Base-by-base conservation (phyloP, 2,888 invertebrate genomes). In the Morinoia aosen region DNA sequence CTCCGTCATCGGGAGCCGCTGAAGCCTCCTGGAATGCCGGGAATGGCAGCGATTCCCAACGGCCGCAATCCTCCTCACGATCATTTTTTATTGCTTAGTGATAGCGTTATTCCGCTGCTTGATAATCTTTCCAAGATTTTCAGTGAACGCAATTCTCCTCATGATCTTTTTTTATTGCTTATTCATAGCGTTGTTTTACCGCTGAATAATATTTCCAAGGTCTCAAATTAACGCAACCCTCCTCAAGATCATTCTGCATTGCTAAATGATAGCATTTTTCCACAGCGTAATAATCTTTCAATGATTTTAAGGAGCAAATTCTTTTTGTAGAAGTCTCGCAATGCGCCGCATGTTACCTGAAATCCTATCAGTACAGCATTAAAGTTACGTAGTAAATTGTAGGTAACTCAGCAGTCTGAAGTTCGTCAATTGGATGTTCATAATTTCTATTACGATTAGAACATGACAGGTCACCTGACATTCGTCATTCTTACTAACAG, bases 41-140 rank as follows among this genome's bases (percentile, higher is more conserved):
- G 76, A 76, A 76, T 76, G 76, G 76, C 76, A 76, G 76, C 76
- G 25, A 76, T 76, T 76, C 76, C 76, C 33, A 76, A 76, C 76
- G 76, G 76, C 76, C 76, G 76, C 25, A 76, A 76, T 76, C 76
- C 76, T 76, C 76, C 76, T 76, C 76, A 76, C 76, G 76, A 76
- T 76, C 76, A 76, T 76, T 76, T 76, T 76, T 76, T 76, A 76
- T 76, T 76, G 76, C 33, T 76, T 33, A 76, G 76, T 76, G 76
- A 8, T 76, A 33, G 76, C 76, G 76, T 76, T 76, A 33, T 76
- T 76, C 33, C 76, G 33, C 19, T 2, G 19, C 76, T 76, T 76
- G 25, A 76, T 76, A 76, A 76, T 76, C 16, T 76, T 76, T 76
- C 19, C 33, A 76, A 76, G 33, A 19, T 76, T 76, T 7, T 33